Conservation (phyloP, 2,888 invertebrate species). For the Resseliella maxima region DNA sequence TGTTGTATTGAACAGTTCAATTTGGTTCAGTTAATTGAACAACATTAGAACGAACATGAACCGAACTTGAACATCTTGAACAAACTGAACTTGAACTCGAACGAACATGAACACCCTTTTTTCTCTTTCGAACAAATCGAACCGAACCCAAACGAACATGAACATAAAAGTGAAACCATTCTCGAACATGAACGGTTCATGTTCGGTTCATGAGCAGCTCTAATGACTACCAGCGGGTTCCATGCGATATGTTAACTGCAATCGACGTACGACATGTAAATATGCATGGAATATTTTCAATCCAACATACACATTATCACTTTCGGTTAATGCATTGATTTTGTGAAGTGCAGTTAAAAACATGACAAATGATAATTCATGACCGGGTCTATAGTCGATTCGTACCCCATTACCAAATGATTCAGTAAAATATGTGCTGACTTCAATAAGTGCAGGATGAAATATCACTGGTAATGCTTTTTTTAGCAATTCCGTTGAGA, state of each 20-base stretch:
- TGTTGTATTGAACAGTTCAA: too few relatives aligned
- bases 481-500: conserved; percentile 74
- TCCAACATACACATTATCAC: conserved; percentile 84
- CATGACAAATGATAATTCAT: conserved; percentile 96
- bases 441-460: conserved; percentile 81
- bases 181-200: conserved; percentile 98
- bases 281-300: conserved; percentile 74
- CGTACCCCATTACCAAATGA: conserved; percentile 95
- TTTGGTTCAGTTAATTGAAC: too few relatives aligned
- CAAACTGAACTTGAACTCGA: too few relatives aligned
- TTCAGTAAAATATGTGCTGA: conserved; percentile 87
- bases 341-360: conserved; percentile 94
- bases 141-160: too few relatives aligned
- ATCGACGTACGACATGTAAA: conserved; percentile 81
- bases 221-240: conserved; percentile 99
- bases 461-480: conserved; percentile 73
- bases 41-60: too few relatives aligned
- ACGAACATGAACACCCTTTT: too few relatives aligned
- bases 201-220: conserved; percentile 99
- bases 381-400: conserved; percentile 99
- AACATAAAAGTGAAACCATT: too few relatives aligned
- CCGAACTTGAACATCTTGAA: too few relatives aligned
- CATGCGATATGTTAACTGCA: conserved; percentile 94
- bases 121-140: too few relatives aligned
- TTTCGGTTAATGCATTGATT: conserved; percentile 78